Evolutionary conservation across 2,797 vertebrate genomes (phyloP), one percentile per base, ranked within the genome.

Genomic region (Rhinoraja longicauda): DNA sequence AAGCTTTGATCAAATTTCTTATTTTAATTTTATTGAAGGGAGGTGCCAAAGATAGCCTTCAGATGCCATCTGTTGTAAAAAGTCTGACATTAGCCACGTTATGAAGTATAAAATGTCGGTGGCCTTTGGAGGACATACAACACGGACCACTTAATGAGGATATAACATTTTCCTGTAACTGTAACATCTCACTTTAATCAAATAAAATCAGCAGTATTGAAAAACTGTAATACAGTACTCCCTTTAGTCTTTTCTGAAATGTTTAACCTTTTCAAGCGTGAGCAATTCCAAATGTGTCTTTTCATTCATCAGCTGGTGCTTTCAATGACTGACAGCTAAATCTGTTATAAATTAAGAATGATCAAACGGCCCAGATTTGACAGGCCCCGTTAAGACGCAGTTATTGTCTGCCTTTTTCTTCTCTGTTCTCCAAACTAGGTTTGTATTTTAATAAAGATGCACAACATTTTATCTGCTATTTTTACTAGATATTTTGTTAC

Each of bases 41-140:
- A 95, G 96, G 96, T 95, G 94, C 96, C 95, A 95, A 96, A 96
- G 96, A 96, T 97, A 97, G 97, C 96, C 96, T 97, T 98, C 97
- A 97, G 96, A 98, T 97, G 97, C 98, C 96, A 97, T 97, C 97
- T 96, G 96, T 95, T 95, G 96, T 95, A 95, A 97, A 97, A 53
- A 97, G 95, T 96, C 95, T 98, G 97, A 98, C 97, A 97, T 94
- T 96, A 92, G 70, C 90, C 90, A 92, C 72, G 53, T 92, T 29
- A 92, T 95, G 95, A 96, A 96, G 97, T 96, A 96, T 97, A 98
- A 98, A 98, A 97, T 96, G 96, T 96, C 97, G 97, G 97, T 97
- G 97, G 97, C 96, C 97, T 92, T 92, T 75, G 70, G 90, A 92
- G 72, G 90, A 75, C 90, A 75, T 75, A 75, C 39, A 92, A 53